phyloP scores from a whole-genome alignment of 1,140 invertebrate species.

The Megalopta genalis region DNA sequence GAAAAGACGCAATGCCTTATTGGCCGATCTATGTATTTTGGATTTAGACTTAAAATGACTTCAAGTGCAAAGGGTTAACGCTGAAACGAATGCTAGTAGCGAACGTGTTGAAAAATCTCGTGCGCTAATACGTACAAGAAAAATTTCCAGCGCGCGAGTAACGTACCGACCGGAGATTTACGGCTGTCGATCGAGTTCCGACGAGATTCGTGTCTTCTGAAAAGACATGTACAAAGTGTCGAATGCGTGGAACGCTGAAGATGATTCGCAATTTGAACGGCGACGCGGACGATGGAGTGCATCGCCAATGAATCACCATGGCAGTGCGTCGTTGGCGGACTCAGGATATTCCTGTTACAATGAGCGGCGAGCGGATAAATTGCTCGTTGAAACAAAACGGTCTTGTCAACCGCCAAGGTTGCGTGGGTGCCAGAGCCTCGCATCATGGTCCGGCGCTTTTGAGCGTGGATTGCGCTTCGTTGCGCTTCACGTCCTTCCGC shows the following conservation, averaged over 20 bases:
- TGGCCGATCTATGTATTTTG: too few relatives aligned
- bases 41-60: too few relatives aligned
- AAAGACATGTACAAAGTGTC: neutral
- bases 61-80: too few relatives aligned
- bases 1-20: too few relatives aligned
- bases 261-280: constrained; percentile 3
- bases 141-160: too few relatives aligned
- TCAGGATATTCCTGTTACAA: constrained; percentile 34
- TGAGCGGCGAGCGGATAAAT: constrained; percentile 50
- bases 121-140: too few relatives aligned
- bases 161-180: too few relatives aligned
- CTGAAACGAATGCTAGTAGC: too few relatives aligned
- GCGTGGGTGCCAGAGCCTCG: constrained; percentile 36
- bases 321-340: neutral
- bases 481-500: constrained; percentile 37
- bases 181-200: too few relatives aligned
- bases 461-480: constrained; percentile 15
- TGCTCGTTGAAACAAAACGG: constrained; percentile 27
- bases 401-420: constrained; percentile 8
- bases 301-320: neutral
- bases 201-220: too few relatives aligned
- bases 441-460: constrained; percentile 26
- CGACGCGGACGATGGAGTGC: neutral
- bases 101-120: too few relatives aligned
- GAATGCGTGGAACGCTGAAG: neutral